These are phyloP conservation scores for Ardeotis arabs DNA, from an alignment of 2,113 vertebrate genomes.

Conservation along the genomic window DNA sequence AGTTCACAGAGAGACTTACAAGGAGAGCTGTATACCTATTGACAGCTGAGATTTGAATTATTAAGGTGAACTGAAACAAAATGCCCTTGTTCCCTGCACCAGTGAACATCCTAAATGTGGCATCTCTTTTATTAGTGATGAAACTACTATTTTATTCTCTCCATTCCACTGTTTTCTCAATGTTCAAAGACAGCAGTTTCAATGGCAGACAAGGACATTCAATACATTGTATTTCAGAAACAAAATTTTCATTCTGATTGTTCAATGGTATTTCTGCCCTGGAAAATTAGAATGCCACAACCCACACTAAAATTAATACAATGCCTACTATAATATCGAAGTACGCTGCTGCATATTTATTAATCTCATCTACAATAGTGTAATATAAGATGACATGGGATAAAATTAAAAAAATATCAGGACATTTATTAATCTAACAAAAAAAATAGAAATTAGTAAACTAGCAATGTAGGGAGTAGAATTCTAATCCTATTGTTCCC, in stretches of 20 bases:
- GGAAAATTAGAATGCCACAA: neutral
- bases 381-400: neutral
- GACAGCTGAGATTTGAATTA: conserved; percentile 38
- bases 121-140: conserved; percentile 22
- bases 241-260: neutral
- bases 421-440: neutral
- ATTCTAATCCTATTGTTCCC: neutral
- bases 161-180: neutral
- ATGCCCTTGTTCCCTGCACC: conserved; percentile 51
- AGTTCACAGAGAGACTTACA: neutral
- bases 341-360: neutral
- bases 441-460: neutral
- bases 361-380: neutral
- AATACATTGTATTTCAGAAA: neutral
- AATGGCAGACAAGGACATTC: neutral
- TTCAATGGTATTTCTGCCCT: neutral
- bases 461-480: neutral
- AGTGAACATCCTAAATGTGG: conserved; percentile 34
- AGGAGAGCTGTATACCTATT: conserved; percentile 17
- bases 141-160: neutral
- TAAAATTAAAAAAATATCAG: neutral
- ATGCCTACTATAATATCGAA: neutral
- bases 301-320: neutral
- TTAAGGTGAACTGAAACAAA: conserved; percentile 42
- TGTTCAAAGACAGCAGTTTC: neutral